phyloP scores from a whole-genome alignment of 2,113 vertebrate genomes.

The Brienomyrus longianalis region DNA sequence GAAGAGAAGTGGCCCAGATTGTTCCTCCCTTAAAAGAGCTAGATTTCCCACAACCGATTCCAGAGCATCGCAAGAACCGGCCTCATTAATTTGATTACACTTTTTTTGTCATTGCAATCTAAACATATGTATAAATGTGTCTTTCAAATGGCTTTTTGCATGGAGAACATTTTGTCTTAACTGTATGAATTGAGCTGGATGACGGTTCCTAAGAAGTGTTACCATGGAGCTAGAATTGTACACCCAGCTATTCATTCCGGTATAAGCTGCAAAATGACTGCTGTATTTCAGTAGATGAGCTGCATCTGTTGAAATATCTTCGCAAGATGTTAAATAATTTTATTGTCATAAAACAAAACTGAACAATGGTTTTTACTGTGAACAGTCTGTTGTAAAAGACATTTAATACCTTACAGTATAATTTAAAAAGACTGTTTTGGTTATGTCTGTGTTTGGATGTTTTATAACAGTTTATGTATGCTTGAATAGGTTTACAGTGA shows the following conservation, averaged over 20 bases:
- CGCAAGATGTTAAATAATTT: neutral
- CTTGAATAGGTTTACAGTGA: neutral
- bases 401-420: neutral
- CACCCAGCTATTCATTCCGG: slow-evolving; percentile 24
- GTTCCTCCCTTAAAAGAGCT: neutral
- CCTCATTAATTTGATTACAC: neutral
- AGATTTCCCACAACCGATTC: neutral
- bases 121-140: neutral
- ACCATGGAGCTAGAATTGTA: slow-evolving; percentile 26
- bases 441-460: neutral
- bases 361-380: neutral
- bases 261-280: slow-evolving; percentile 15
- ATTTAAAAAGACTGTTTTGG: neutral
- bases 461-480: neutral
- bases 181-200: slow-evolving; percentile 13
- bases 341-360: neutral
- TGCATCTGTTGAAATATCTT: slow-evolving; percentile 16
- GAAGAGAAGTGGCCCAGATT: neutral
- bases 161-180: neutral
- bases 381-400: neutral
- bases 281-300: slow-evolving; percentile 20
- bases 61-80: neutral
- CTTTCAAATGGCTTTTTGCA: neutral
- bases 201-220: slow-evolving; percentile 17
- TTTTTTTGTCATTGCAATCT: neutral